phyloP scores from a whole-genome alignment of 2,113 vertebrate genomes.

The Actenoides lindsayi region DNA sequence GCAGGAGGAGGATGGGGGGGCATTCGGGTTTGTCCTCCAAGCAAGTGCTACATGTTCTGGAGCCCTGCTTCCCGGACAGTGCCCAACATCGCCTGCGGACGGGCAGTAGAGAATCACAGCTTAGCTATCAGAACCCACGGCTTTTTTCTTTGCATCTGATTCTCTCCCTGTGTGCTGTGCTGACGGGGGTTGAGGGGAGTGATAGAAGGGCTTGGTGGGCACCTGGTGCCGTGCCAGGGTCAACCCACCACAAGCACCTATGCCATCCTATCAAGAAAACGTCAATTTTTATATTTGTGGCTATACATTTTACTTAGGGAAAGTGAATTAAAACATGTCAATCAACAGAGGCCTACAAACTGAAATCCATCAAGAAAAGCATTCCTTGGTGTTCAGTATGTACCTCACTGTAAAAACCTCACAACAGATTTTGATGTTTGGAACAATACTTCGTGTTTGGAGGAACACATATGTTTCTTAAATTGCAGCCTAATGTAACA shows the following conservation, averaged over 20 bases:
- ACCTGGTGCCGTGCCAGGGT: no score
- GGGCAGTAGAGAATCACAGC: no score
- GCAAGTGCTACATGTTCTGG: no score
- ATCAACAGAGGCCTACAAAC: background rate
- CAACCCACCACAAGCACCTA: background rate
- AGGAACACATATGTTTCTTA: background rate
- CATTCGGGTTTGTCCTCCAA: no score
- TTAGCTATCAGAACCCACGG: no score
- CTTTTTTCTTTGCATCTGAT: no score
- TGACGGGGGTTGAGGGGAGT: no score
- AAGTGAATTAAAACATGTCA: background rate
- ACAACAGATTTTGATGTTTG: background rate
- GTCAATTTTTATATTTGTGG: background rate
- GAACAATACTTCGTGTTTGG: background rate
- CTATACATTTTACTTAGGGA: background rate
- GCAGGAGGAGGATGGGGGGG: no score
- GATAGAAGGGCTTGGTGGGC: no score
- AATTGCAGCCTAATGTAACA: background rate
- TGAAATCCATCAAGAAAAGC: background rate
- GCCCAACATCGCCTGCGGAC: no score
- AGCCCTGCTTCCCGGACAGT: no score
- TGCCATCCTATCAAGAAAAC: background rate
- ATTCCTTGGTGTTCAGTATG: background rate
- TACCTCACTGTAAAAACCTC: background rate
- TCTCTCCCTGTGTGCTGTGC: no score